phyloP scores from a whole-genome alignment of 1,140 invertebrate species.

The Protaetia brevitarsis region DNA sequence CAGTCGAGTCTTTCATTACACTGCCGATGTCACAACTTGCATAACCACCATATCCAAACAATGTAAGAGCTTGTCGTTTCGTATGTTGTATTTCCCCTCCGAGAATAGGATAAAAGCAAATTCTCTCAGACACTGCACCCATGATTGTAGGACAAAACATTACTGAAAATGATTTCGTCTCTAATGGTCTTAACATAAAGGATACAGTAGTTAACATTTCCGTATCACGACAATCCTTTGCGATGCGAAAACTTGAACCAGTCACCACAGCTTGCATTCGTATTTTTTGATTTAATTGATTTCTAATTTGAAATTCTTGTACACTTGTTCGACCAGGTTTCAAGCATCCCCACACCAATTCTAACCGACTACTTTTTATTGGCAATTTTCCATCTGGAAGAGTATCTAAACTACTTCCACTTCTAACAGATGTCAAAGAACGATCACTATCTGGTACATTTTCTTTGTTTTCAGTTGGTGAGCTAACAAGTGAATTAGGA shows the following conservation, averaged over 20 bases:
- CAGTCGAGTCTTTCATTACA: slow-evolving; percentile 51
- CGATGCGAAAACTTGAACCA: slow-evolving; percentile 36
- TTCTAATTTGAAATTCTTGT: slow-evolving; percentile 53
- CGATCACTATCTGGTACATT: neutral
- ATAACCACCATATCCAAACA: slow-evolving; percentile 54
- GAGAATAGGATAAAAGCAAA: slow-evolving; percentile 51
- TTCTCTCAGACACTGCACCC: slow-evolving; percentile 50
- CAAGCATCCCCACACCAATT: slow-evolving; percentile 54
- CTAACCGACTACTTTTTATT: slow-evolving; percentile 51
- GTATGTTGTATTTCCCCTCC: slow-evolving; percentile 43
- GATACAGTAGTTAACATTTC: slow-evolving; percentile 38
- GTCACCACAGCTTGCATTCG: slow-evolving; percentile 50
- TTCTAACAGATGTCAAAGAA: slow-evolving; percentile 29
- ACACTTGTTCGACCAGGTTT: slow-evolving; percentile 50
- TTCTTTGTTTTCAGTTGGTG: slow-evolving; percentile 11
- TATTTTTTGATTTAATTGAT: slow-evolving; percentile 52
- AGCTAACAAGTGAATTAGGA: neutral
- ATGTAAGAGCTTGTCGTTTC: slow-evolving; percentile 42
- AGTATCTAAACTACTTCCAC: slow-evolving; percentile 38
- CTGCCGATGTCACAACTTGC: slow-evolving; percentile 50
- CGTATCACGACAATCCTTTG: slow-evolving; percentile 34
- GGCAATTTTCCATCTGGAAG: slow-evolving; percentile 49
- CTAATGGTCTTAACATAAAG: slow-evolving; percentile 50
- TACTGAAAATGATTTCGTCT: slow-evolving; percentile 50
- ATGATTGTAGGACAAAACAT: slow-evolving; percentile 49